Percentiles rank a stretch among this genome's conserved stretches.
These are phyloP conservation scores for Tetanocera ferruginea DNA, from an alignment of 2,888 invertebrate genomes.

Conservation along the genomic window DNA sequence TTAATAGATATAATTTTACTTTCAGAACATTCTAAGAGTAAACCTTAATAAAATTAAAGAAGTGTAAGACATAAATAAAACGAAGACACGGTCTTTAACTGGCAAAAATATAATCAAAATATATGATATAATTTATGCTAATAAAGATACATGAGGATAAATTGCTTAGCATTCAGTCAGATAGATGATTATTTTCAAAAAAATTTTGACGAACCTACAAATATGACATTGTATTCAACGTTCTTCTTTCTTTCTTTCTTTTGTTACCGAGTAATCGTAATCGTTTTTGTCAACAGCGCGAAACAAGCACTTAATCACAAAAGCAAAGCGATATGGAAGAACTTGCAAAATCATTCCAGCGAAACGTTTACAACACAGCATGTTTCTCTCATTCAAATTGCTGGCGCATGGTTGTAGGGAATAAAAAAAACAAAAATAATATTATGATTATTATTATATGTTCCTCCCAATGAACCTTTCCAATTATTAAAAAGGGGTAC, in stretches of 20 bases:
- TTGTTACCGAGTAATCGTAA: conserved; percentile 11
- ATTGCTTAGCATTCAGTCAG: background rate
- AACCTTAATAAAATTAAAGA: no score
- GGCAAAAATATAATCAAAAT: no score
- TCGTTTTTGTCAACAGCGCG: conserved; percentile 28
- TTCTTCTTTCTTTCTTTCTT: background rate
- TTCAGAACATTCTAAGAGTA: no score
- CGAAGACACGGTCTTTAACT: no score
- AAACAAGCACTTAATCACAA: conserved; percentile 1
- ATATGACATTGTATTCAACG: background rate
- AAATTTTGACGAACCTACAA: background rate
- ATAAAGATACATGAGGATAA: no score
- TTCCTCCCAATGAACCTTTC: background rate
- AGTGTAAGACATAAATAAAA: no score
- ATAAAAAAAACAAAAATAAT: background rate
- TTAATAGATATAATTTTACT: no score
- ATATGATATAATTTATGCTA: no score
- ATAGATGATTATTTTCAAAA: background rate
- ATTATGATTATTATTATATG: background rate
- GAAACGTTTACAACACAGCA: conserved; percentile 16
- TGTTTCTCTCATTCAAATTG: conserved; percentile 10
- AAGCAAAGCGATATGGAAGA: background rate
- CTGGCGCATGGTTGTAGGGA: background rate
- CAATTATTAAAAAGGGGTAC: conserved; percentile 20
- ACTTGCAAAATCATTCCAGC: conserved; percentile 31